Conservation (phyloP, 2,797 vertebrate species). For the Loriculus beryllinus region DNA sequence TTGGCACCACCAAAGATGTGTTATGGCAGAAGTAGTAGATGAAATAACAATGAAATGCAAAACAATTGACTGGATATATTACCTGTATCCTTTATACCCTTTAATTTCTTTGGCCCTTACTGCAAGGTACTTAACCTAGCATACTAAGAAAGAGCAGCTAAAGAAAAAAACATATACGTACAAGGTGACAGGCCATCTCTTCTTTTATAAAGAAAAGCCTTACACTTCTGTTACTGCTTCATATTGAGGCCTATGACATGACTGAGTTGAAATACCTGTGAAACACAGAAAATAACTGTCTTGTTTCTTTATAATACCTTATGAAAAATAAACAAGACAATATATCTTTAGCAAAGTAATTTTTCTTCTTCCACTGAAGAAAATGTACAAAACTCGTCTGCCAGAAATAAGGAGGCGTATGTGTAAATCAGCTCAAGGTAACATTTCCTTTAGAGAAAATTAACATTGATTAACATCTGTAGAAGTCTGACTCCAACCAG, state of each 20-base stretch:
- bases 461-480: neutral
- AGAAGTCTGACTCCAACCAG: neutral
- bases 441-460: neutral
- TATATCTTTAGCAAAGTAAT: neutral
- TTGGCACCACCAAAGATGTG: neutral
- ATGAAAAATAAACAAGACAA: neutral
- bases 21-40: neutral
- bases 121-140: conserved; percentile 9
- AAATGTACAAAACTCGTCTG: neutral
- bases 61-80: neutral
- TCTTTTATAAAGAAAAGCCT: neutral
- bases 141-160: conserved; percentile 9
- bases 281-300: neutral
- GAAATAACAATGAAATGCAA: neutral
- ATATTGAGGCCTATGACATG: neutral
- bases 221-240: neutral
- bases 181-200: neutral
- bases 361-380: neutral
- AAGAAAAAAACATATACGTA: neutral
- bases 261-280: neutral
- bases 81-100: neutral
- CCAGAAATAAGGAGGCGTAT: neutral
- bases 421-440: neutral
- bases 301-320: neutral
- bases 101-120: conserved; percentile 21